Evolutionary conservation across 2,888 invertebrate species (phyloP), one percentile per base, ranked within the genome.

Genomic region (Raillietiella orientalis): DNA sequence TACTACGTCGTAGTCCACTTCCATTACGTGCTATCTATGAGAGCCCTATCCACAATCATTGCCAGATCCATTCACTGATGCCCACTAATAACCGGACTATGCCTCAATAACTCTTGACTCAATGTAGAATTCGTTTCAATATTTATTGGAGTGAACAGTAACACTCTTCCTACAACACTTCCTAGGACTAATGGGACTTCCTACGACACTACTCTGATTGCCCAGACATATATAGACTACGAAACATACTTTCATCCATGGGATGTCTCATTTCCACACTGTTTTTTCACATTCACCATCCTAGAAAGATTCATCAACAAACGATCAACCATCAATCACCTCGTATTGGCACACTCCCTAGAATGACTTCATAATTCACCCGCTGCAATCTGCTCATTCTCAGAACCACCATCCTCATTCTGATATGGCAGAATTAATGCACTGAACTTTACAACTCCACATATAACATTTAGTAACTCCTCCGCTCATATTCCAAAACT

Each of bases 1-100:
- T 70, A 70, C 43, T 72, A 70, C 56, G 67, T 70, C 26, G 67
- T 70, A 17, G 67, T 65, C 4, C 69, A 71, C 45, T 72, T 71
- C 38, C 69, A 71, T 42, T 70, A 70, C 55, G 69, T 70, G 2
- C 37, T 70, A 39, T 66, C 65, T 3, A 66, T 70, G 50, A 67
- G 66, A 34, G 66, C 67, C 3, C 64, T 70, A 38, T 70, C 67
- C 54, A 59, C 64, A 21, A 65, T 70, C 55, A 58, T 71, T 50
- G 60, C 55, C 19, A 64, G 66, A 36, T 56, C n/a, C n/a, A n/a
- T n/a, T n/a, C n/a, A 69, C 45, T 52, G 60, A 41, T 57, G 63
- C 34, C 70, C 66, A 58, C 38, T 65, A 51, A 56, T 67, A 41
- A 56, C 57, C 24, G 63, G 65, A 5, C 33, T 62, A 40, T 45